Evolutionary conservation across 2,797 vertebrate species (phyloP).

Genomic region (Parambassis ranga): DNA sequence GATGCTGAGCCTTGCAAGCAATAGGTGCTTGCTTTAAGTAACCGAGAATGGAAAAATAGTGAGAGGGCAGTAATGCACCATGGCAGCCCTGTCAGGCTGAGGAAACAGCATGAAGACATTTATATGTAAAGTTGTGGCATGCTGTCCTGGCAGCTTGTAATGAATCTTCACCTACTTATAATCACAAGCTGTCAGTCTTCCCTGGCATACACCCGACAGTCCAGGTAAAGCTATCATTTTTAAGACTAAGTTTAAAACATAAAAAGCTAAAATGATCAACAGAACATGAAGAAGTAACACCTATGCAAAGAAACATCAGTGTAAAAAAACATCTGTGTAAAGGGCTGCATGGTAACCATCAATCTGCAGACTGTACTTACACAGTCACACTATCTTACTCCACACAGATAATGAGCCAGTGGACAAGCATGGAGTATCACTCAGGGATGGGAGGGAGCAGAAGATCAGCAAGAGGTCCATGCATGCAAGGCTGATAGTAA

Average conservation of each 20-base stretch:
- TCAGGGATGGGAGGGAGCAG: too few species aligned
- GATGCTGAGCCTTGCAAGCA: constrained; percentile 37
- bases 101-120: constrained; percentile 48
- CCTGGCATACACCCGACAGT: neutral
- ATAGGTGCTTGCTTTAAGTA: constrained; percentile 6
- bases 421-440: too few species aligned
- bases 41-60: neutral
- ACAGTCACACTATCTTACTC: too few species aligned
- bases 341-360: too few species aligned
- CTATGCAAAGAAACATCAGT: too few species aligned
- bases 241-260: neutral
- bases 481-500: too few species aligned
- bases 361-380: too few species aligned
- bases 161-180: constrained; percentile 1
- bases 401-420: too few species aligned
- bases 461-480: too few species aligned
- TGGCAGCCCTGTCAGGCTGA: constrained; percentile 51
- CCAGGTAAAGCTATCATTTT: neutral
- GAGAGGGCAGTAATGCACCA: constrained; percentile 41
- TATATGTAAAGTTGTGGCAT: constrained; percentile 30
- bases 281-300: too few species aligned
- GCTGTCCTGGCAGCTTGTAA: neutral
- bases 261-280: neutral
- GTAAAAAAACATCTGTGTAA: too few species aligned
- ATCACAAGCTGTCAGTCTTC: constrained; percentile 18